Evolutionary conservation across 2,888 invertebrate genomes (phyloP), one percentile per base, ranked within the genome.

Genomic region (Colostygia pectinataria): DNA sequence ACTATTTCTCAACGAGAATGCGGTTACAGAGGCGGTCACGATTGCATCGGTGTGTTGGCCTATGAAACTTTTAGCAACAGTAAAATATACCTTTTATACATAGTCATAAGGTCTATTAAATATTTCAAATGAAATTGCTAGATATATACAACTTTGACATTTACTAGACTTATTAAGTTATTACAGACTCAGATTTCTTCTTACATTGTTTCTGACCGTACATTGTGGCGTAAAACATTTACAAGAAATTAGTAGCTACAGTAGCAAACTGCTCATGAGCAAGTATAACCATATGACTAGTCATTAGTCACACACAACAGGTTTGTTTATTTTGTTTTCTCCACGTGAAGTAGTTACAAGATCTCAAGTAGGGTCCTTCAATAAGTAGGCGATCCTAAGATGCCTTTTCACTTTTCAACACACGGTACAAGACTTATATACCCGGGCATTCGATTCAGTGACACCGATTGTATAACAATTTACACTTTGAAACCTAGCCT

Each of bases 1-100:
- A 60, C 61, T 52, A 64, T 77, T 74, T 66, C 68, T 53, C 67
- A 66, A 63, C 61, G 47, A 61, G 58, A 57, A 54, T 66, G 73
- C 63, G 63, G 67, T 68, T 71, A 64, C 55, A 47, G 55, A 57
- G 53, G 44, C 48, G 45, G 49, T 37, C 43, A 41, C 46, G 65
- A 65, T 70, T 65, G 65, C 71, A 66, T 63, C 59, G 52, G 39
- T 39, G 46, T 45, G 40, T 51, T 53, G 49, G 45, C 54, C 57
- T 48, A 39, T 59, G 57, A 53, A 61, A 43, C 42, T 53, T 50
- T 54, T 55, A 56, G 43, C 54, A 55, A 56, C 57, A 54, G 45
- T 51, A 59, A 57, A 61, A 50, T 36, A 48, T 38, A 53, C 53
- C 56, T 58, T 59, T 55, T 51, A 31, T 42, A 36, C 53, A 45